These are phyloP conservation scores for Papilio elwesi DNA, from an alignment of 2,888 invertebrate genomes.

Conservation along the genomic window DNA sequence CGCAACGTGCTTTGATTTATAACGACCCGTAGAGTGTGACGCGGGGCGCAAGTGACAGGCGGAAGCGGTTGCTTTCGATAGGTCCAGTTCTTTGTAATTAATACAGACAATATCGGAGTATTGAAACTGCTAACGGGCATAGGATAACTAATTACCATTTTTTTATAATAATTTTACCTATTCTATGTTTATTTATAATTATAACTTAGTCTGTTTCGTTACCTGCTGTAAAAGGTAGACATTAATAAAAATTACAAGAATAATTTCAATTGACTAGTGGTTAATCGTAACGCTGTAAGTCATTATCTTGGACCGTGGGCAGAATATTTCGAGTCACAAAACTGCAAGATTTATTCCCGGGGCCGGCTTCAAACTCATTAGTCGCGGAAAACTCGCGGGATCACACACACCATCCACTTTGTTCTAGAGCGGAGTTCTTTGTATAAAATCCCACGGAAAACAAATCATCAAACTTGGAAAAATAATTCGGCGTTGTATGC, in stretches of 20 bases:
- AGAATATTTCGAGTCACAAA: slow-evolving; percentile 62
- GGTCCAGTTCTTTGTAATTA: slow-evolving; percentile 26
- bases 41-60: slow-evolving; percentile 44
- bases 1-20: slow-evolving; percentile 79
- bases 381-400: slow-evolving; percentile 61
- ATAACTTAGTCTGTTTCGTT: too few relatives aligned
- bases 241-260: too few relatives aligned
- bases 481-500: background rate
- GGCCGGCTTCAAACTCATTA: slow-evolving; percentile 72
- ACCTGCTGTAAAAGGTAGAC: too few relatives aligned
- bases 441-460: slow-evolving; percentile 10
- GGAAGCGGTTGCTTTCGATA: slow-evolving; percentile 42
- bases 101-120: background rate
- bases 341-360: slow-evolving; percentile 70
- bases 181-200: too few relatives aligned
- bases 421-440: slow-evolving; percentile 39
- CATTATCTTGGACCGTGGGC: slow-evolving; percentile 44
- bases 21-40: slow-evolving; percentile 63
- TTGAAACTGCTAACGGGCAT: background rate
- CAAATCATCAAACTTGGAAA: background rate
- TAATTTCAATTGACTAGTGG: too few relatives aligned
- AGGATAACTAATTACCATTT: too few relatives aligned
- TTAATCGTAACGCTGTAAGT: slow-evolving; percentile 37
- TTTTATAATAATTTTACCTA: too few relatives aligned
- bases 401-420: slow-evolving; percentile 58